Evolutionary conservation across 1,140 invertebrate species (phyloP).

Genomic region (Helicoverpa zea): DNA sequence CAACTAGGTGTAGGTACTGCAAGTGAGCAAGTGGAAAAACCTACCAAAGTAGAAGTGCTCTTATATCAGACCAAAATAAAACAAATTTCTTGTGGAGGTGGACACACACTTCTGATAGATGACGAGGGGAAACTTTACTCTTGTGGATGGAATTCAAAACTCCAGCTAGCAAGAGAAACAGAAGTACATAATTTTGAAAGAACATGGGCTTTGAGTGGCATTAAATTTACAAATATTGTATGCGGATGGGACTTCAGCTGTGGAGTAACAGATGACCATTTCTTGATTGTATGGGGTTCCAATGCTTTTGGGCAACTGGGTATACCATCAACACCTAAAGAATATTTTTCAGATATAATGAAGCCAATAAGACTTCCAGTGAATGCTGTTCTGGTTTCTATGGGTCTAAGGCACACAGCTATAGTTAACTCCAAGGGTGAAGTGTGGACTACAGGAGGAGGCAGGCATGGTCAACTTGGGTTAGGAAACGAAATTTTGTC

Average conservation of each 20-base stretch:
- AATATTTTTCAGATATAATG: conserved; percentile 76
- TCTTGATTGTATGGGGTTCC: conserved; percentile 92
- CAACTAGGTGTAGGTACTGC: conserved; percentile 91
- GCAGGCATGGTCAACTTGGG: conserved; percentile 90
- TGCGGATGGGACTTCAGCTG: conserved; percentile 92
- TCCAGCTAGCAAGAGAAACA: conserved; percentile 90
- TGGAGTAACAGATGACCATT: conserved; percentile 89
- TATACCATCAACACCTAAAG: conserved; percentile 74
- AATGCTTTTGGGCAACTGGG: conserved; percentile 92
- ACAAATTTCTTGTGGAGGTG: conserved; percentile 91
- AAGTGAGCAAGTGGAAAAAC: conserved; percentile 90
- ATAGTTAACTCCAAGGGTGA: conserved; percentile 89
- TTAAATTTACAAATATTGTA: conserved; percentile 88
- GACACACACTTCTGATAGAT: conserved; percentile 91
- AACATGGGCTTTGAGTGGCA: conserved; percentile 86
- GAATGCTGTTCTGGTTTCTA: conserved; percentile 80
- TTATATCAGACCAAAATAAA: conserved; percentile 83
- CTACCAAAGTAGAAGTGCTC: conserved; percentile 87
- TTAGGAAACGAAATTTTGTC: conserved; percentile 81
- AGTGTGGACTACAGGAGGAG: conserved; percentile 89
- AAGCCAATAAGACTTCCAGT: conserved; percentile 80
- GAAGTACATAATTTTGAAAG: conserved; percentile 87
- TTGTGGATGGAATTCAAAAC: conserved; percentile 95
- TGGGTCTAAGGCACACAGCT: conserved; percentile 90
- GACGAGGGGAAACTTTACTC: conserved; percentile 90